Base-by-base conservation (phyloP, 2,888 invertebrate genomes). In the Leptura quadrifasciata region DNA sequence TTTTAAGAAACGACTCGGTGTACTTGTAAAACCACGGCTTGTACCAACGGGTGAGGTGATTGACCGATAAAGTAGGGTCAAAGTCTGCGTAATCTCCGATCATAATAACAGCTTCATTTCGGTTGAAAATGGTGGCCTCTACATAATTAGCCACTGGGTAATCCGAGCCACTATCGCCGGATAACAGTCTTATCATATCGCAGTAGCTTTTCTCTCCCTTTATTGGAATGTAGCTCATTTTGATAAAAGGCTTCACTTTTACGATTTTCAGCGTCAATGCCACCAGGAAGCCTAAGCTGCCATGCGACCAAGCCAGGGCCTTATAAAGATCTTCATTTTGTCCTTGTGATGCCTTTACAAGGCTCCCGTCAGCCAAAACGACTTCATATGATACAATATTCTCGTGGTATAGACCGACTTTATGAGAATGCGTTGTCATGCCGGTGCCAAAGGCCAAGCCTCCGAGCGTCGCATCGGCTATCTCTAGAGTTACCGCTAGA, bases 11-110 rank as follows among this genome's bases (percentile, higher is more conserved):
- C 0, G 88, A 88, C 82, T 94, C 92, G 0, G 92, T 92, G 80
- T 94, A 92, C 81, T 93, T 93, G 82, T 94, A 94, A 85, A 93
- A 94, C 94, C 94, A 94, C 0, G 94, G 93, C 82, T 94, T 94
- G 86, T 93, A 93, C 93, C 94, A 94, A 24, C 87, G 89, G 0
- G 92, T 91, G 67, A 93, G 90, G 75, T 90, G 86, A 79, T 94
- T 94, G 0, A 92, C 88, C 0, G 89, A 83, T n/a, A 91, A 81
- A 0, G 86, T 88, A 0, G 89, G 86, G 70, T 93, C 91, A 61
- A 91, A 91, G 82, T 94, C 92, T 0, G 92, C 90, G 83, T 93
- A 94, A 76, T 93, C 92, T 0, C 93, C 94, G 0, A 91, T 89
- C 93, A 93, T 94, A 10, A 94, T 88, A 0, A 94, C 94, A 0